These are phyloP conservation scores for Cranoglanis bouderius DNA, from an alignment of 2,113 vertebrate genomes.

Conservation along the genomic window DNA sequence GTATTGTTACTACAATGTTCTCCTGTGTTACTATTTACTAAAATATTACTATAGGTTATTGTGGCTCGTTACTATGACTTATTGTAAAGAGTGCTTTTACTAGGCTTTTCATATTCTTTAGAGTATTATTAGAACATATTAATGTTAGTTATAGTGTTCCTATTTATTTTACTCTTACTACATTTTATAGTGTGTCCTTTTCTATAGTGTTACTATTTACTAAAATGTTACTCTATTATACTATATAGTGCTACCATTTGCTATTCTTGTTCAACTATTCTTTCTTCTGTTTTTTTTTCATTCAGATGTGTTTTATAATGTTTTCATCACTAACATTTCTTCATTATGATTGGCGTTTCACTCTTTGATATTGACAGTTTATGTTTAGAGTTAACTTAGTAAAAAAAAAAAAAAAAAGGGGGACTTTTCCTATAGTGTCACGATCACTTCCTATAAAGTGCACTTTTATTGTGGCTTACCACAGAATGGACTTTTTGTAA, in stretches of 20 bases:
- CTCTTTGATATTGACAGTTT: neutral
- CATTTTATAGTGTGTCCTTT: neutral
- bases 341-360: neutral
- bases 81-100: neutral
- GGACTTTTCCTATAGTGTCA: neutral
- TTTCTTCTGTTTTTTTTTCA: neutral
- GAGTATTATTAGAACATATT: neutral
- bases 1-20: neutral
- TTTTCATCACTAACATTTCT: neutral
- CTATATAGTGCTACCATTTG: neutral
- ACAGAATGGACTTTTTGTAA: neutral
- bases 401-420: neutral
- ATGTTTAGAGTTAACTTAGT: neutral
- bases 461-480: neutral
- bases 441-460: neutral
- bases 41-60: too few species aligned
- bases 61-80: neutral
- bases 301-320: neutral
- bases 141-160: neutral
- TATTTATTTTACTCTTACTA: neutral
- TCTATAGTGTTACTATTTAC: neutral
- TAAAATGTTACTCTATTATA: neutral
- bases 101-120: neutral
- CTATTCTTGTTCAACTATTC: neutral
- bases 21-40: neutral